Percentiles rank a stretch among this genome's conserved stretches.
Conservation (phyloP, 2,888 invertebrate genomes). For the Folsomia manolachei region DNA sequence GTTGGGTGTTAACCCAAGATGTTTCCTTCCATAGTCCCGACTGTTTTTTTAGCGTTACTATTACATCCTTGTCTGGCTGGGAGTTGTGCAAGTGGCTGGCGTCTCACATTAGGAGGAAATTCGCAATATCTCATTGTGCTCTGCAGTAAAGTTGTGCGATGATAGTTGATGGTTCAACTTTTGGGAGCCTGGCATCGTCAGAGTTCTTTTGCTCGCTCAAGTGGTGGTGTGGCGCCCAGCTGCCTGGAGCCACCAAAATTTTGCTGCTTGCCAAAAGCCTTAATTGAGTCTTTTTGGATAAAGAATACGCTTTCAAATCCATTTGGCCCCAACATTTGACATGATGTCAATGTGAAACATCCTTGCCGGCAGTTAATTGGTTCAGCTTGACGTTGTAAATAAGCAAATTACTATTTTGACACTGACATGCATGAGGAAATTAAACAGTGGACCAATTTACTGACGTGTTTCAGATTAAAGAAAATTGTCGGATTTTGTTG, state of each 20-base stretch:
- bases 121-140: not conserved
- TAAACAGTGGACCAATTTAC: no score
- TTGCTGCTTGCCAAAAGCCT: constrained; percentile 49
- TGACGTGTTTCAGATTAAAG: not conserved
- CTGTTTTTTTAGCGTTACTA: no score
- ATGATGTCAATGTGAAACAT: not conserved
- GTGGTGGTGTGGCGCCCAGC: constrained; percentile 37
- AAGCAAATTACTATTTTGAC: no score
- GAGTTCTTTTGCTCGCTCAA: not conserved
- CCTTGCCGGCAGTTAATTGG: no score
- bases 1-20: not conserved
- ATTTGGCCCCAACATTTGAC: not conserved
- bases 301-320: not conserved
- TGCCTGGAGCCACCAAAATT: constrained; percentile 49
- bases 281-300: constrained; percentile 43
- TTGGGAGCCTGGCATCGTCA: not conserved
- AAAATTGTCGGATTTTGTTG: not conserved
- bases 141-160: not conserved
- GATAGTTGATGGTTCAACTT: constrained; percentile 3
- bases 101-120: not conserved
- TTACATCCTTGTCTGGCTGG: not conserved
- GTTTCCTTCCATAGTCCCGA: not conserved
- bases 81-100: no score
- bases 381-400: no score
- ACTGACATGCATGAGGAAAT: no score